Percentiles rank a stretch among this genome's conserved stretches.
These are phyloP conservation scores for Saguinus imperator DNA, from an alignment of 2,113 vertebrate species.

Conservation along the genomic window DNA sequence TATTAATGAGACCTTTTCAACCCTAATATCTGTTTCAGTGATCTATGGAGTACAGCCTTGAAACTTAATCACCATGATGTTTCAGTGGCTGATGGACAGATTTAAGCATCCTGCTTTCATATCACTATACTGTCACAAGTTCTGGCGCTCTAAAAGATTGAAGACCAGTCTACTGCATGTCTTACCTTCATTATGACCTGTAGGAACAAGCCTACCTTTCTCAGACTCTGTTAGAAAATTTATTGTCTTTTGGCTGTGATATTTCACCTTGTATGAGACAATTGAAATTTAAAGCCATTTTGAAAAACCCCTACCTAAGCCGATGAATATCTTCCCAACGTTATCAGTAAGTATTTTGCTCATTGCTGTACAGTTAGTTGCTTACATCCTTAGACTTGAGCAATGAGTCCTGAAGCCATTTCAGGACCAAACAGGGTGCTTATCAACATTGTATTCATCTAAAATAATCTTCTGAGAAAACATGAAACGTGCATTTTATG, in stretches of 20 bases:
- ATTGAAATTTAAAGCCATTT: conserved; percentile 10
- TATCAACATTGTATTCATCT: background rate
- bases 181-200: conserved; percentile 43
- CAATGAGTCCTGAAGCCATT: background rate
- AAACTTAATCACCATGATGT: conserved; percentile 66
- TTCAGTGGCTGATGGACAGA: conserved; percentile 62
- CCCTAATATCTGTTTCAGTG: conserved; percentile 45
- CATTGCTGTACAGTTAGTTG: background rate
- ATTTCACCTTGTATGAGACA: conserved; percentile 35
- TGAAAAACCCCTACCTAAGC: background rate
- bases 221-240: background rate
- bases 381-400: background rate
- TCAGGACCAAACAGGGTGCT: background rate
- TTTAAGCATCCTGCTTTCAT: conserved; percentile 36
- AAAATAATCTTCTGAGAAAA: background rate
- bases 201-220: background rate
- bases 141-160: conserved; percentile 50
- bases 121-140: conserved; percentile 46
- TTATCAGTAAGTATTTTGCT: background rate
- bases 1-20: conserved; percentile 71
- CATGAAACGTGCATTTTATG: background rate
- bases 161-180: background rate
- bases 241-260: conserved; percentile 1
- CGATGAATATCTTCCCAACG: background rate
- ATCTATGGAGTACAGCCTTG: conserved; percentile 60